Evolutionary conservation across 1,140 invertebrate species (phyloP).

Genomic region (Dryas iulia): DNA sequence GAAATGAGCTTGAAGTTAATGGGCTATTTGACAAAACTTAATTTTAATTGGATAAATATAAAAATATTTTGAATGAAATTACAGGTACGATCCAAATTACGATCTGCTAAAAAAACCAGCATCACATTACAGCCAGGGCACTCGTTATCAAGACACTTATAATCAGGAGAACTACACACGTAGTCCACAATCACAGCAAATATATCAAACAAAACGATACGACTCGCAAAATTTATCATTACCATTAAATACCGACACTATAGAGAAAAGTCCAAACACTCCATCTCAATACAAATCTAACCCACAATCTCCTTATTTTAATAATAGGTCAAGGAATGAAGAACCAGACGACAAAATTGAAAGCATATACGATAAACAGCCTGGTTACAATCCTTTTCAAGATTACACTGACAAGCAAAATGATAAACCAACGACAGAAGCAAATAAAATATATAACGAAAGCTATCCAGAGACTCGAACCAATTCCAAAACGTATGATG

Average conservation of each 20-base stretch:
- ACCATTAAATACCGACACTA: constrained; percentile 67
- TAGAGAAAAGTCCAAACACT: constrained; percentile 63
- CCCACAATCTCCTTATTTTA: constrained; percentile 71
- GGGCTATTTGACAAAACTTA: background rate
- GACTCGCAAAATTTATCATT: constrained; percentile 72
- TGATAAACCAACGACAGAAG: constrained; percentile 10
- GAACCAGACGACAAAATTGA: constrained; percentile 60
- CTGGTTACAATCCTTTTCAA: constrained; percentile 66
- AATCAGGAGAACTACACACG: constrained; percentile 65
- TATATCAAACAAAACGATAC: constrained; percentile 66
- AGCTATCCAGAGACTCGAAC: constrained; percentile 47
- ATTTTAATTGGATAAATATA: constrained; percentile 12
- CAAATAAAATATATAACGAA: constrained; percentile 42
- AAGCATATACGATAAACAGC: constrained; percentile 54
- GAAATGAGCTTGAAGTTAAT: background rate
- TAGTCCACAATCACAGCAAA: constrained; percentile 60
- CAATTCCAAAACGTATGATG: constrained; percentile 49
- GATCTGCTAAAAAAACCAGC: constrained; percentile 76
- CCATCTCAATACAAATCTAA: constrained; percentile 57
- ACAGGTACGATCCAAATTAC: constrained; percentile 79
- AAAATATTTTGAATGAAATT: constrained; percentile 43
- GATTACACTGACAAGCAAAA: constrained; percentile 41
- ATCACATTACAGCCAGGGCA: constrained; percentile 73
- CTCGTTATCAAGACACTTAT: constrained; percentile 60
- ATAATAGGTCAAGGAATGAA: constrained; percentile 70